A percentile compares a stretch with the other conserved stretches of the same genome.
These are phyloP conservation scores for Dione vanillae DNA, from an alignment of 2,888 invertebrate species.

Conservation along the genomic window DNA sequence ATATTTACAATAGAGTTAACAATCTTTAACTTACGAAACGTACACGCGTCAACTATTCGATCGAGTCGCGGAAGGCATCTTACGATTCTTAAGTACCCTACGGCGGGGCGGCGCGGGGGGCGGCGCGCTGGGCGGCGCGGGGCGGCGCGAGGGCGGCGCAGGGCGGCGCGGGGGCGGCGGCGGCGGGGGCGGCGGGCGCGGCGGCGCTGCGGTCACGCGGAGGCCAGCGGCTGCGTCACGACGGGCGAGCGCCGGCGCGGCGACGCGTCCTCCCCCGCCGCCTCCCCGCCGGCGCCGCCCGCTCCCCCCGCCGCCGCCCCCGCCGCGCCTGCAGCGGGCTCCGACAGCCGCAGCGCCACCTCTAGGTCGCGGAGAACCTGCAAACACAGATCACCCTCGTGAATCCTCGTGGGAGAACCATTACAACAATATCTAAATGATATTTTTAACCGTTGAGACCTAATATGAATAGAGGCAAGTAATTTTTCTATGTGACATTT, in stretches of 20 bases:
- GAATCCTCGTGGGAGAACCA: too few species aligned
- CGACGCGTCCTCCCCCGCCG: constrained; percentile 79
- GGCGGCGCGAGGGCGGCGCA: constrained; percentile 76
- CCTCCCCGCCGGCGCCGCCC: constrained; percentile 68
- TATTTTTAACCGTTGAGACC: too few species aligned
- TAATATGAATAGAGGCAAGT: too few species aligned
- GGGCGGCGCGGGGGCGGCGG: constrained; percentile 37
- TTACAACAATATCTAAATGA: too few species aligned
- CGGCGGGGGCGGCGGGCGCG: constrained; percentile 55
- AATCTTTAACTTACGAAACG: constrained; percentile 64
- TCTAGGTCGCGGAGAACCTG: constrained; percentile 93
- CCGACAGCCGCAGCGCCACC: constrained; percentile 89
- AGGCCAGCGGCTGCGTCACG: constrained; percentile 51
- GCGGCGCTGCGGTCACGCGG: constrained; percentile 73
- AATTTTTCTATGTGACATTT: too few species aligned
- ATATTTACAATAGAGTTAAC: constrained; percentile 83
- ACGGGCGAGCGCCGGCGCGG: constrained; percentile 55
- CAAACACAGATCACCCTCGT: not conserved
- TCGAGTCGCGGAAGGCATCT: constrained; percentile 52
- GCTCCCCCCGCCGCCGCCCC: constrained; percentile 54
- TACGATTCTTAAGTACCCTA: constrained; percentile 45
- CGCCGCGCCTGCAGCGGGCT: constrained; percentile 60
- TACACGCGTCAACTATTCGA: constrained; percentile 52
- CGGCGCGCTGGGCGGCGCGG: constrained; percentile 14
- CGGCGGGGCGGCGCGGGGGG: constrained; percentile 30